Percentiles rank a stretch among this genome's conserved stretches.
Evolutionary conservation across 1,140 invertebrate genomes (phyloP).

Genomic region (Theocolax elegans): DNA sequence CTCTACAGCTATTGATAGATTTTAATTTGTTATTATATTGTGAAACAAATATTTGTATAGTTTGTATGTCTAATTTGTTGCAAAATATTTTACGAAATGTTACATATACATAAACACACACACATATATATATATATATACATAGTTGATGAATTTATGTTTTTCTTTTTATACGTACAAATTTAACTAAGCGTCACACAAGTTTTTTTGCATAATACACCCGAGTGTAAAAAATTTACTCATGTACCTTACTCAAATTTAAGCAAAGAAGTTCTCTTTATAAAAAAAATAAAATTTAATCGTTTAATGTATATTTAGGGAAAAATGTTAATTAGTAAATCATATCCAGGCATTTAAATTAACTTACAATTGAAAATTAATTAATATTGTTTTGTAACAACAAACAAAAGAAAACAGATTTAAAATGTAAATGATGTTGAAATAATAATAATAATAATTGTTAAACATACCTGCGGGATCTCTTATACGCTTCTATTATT

Average conservation of each 20-base stretch:
- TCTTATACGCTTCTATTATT: no score
- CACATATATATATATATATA: neutral
- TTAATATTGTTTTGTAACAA: no score
- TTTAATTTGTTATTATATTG: no score
- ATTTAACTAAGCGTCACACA: no score
- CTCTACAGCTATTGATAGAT: neutral
- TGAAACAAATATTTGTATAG: constrained; percentile 21
- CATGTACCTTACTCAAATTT: constrained; percentile 12
- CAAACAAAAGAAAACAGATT: no score
- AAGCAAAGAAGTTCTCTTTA: constrained; percentile 9
- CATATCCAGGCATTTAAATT: no score
- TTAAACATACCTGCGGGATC: no score
- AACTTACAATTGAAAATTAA: no score
- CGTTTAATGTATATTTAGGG: constrained; percentile 19
- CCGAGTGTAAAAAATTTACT: constrained; percentile 8
- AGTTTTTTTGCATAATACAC: constrained; percentile 13
- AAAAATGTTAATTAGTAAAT: constrained; percentile 13
- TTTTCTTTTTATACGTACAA: no score
- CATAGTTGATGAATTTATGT: neutral
- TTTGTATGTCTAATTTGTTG: neutral
- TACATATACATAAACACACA: neutral
- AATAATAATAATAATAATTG: no score
- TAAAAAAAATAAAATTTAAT: neutral
- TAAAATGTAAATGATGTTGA: no score
- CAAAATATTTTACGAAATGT: constrained; percentile 16